Base-by-base conservation (phyloP, 2,797 vertebrate species). In the Eulemur mongoz region DNA sequence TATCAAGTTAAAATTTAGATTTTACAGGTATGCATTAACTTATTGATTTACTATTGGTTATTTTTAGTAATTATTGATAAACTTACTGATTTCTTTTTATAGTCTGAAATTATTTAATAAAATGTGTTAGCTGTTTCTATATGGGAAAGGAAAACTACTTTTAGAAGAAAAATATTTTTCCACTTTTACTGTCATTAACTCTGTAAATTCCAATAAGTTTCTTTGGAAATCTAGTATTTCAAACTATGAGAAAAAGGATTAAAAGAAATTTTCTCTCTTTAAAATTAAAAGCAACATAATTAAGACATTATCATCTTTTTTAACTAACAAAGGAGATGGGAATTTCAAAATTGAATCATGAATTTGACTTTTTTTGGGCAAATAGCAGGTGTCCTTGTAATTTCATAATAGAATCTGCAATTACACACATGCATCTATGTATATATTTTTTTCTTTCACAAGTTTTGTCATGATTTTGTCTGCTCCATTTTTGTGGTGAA, bases 21-120 rank as follows among this genome's bases (percentile, higher is more conserved):
- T 94, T 85, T 88, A 52, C 13, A 88, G 30, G 12, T 69, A 10
- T 69, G 35, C 15, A 30, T 82, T 65, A 65, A 79, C 38, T 87
- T 92, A 15, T 17, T 65, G 32, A 52, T 73, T 76, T 61, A 54
- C 38, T 75, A 30, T 14, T 78, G 63, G 5, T 73, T 88, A 78
- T 73, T 91, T 81, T 90, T 95, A 48, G 15, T 92, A 78, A 30
- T 67, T 82, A 50, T 14, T 91, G 59, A 52, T 70, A 78, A 78
- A 40, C 17, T 87, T 87, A 35, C 17, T 91, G 79, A 32, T 70
- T 93, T 91, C 5, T 45, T 61, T 61, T 79, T 89, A 30, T 50
- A 50, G 78, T 95, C 30, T 87, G 35, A 91, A 90, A 57, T 84
- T 80, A 79, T 32, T 86, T 78, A 85, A 40, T 94, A 82, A 85